Evolutionary conservation across 2,797 vertebrate species (phyloP).

Genomic region (Aulostomus chinensis): DNA sequence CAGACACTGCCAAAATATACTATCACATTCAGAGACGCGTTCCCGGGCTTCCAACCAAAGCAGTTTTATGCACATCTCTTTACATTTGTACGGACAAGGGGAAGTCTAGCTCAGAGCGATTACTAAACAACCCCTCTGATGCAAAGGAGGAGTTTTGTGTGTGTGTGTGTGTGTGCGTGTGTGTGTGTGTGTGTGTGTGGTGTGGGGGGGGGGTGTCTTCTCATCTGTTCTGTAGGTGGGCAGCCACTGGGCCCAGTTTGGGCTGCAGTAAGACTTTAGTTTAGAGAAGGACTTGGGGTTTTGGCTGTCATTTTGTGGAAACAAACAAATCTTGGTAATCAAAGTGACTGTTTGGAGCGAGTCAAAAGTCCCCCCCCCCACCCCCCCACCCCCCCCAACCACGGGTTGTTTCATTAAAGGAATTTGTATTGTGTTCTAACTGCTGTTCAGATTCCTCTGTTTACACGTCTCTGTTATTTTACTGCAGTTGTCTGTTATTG

Average conservation of each 20-base stretch:
- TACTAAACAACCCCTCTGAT: constrained; percentile 79
- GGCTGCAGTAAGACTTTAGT: constrained; percentile 61
- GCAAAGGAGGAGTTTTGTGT: no score
- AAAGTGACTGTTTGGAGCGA: constrained; percentile 69
- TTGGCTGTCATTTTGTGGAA: constrained; percentile 72
- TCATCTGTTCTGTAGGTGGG: constrained; percentile 63
- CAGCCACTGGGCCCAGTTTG: constrained; percentile 60
- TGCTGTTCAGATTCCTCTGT: constrained; percentile 45
- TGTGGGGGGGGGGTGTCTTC: no score
- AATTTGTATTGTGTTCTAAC: constrained; percentile 49
- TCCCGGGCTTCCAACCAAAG: no score
- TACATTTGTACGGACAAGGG: constrained; percentile 61
- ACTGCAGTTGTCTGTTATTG: constrained; percentile 15
- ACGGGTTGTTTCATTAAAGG: constrained; percentile 44
- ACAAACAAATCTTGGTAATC: constrained; percentile 77
- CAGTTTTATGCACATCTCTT: no score
- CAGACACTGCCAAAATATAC: constrained; percentile 50
- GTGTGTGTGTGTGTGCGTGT: no score
- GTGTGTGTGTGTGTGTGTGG: no score
- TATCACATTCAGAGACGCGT: constrained; percentile 49
- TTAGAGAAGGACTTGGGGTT: constrained; percentile 68
- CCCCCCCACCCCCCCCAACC: constrained; percentile 49
- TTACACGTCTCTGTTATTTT: constrained; percentile 29
- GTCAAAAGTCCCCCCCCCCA: constrained; percentile 41
- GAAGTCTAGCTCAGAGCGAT: constrained; percentile 70